Base-by-base conservation (phyloP, 2,888 invertebrate species). In the Megamerina dolium region DNA sequence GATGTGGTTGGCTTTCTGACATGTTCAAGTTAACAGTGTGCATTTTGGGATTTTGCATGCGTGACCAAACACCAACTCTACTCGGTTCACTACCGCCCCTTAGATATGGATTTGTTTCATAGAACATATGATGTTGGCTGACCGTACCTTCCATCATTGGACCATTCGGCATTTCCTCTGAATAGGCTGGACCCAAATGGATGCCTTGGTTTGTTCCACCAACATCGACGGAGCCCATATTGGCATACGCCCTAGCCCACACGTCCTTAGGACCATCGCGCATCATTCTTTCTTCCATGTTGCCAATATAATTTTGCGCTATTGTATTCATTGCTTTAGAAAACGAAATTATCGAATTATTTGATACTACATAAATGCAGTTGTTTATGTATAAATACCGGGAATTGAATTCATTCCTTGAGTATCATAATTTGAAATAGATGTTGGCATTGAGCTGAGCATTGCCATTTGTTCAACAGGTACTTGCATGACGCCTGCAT, bases 131-230 rank as follows among this genome's bases (percentile, higher is more conserved):
- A 34, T 63, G 68, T 37, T 66, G 67, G 8, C 62, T 62, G 3
- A 68, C 68, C 61, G 68, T 64, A 16, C 70, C 64, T 10, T 64
- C 61, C 77, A 85, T 75, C 68, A 87, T 76, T 1, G 88, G 87
- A 2, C 88, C 88, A 66, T 88, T 88, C 66, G 84, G 86, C 77
- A 87, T 79, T 66, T 82, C 84, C 74, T 80, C 73, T 14, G 63
- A 62, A 50, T 51, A 63, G 13, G 54, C 57, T n/a, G 59, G 58
- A 31, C 56, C 56, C 60, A 70, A 61, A 46, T 70, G 70, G 59
- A 69, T 62, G 6, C 61, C 61, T 54, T 69, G 68, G 48, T 66
- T 64, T 20, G 66, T 61, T 12, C 60, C 61, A 9, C 59, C 52
- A 34, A 61, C 63, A 6, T 52, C 52, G 8, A 58, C 55, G 4